Conservation (phyloP, 2,888 invertebrate species). For the Glaucopsyche alexis region DNA sequence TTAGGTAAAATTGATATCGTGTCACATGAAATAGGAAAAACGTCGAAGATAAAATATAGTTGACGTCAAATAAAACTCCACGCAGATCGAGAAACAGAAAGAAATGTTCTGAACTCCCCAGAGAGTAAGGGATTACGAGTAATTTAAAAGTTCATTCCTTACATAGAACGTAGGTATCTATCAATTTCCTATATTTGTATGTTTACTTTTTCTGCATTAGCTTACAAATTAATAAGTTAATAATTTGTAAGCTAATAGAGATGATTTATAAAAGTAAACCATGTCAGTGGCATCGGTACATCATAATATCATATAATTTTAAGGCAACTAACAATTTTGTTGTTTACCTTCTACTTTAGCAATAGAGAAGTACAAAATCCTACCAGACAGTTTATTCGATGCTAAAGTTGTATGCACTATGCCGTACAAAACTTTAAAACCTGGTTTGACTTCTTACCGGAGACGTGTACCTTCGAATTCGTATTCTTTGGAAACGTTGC, state of each 20-base stretch:
- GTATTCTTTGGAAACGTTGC: conserved; percentile 7
- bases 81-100: conserved; percentile 18
- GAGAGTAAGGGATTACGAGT: not conserved
- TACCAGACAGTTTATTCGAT: not conserved
- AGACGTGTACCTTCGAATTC: not conserved
- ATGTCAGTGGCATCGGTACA: no score
- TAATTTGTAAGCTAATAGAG: no score
- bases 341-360: not conserved
- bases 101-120: conserved; percentile 14
- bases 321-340: no score
- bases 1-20: conserved; percentile 19
- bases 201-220: no score
- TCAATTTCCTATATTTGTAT: no score
- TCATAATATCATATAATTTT: no score
- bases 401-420: not conserved
- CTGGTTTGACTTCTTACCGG: not conserved
- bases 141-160: not conserved
- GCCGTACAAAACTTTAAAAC: not conserved
- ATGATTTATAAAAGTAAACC: no score
- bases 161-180: no score
- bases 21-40: conserved; percentile 28
- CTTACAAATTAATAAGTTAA: no score
- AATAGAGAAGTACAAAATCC: not conserved
- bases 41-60: conserved; percentile 30
- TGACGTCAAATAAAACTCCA: conserved; percentile 28